Evolutionary conservation across 2,888 invertebrate species (phyloP).

Genomic region (Anthophora plumipes): DNA sequence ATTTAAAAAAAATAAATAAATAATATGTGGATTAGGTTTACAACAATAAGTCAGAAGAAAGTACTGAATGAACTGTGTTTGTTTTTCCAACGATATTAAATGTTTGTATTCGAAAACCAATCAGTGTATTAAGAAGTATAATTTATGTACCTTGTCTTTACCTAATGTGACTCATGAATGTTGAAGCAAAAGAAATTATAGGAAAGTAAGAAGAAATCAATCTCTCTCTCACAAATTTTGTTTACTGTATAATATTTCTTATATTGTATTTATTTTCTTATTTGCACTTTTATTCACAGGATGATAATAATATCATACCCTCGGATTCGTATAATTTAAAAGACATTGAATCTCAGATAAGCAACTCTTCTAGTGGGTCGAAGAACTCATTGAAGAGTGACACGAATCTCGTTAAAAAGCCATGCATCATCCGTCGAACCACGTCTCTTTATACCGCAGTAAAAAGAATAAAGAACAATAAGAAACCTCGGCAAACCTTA

Average conservation of each 20-base stretch:
- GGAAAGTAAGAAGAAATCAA: slow-evolving; percentile 29
- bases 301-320: slow-evolving; percentile 61
- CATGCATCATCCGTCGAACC: slow-evolving; percentile 74
- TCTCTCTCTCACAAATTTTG: slow-evolving; percentile 55
- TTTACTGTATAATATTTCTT: neutral
- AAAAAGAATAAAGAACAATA: slow-evolving; percentile 77
- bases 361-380: slow-evolving; percentile 47
- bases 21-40: neutral
- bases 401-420: slow-evolving; percentile 68
- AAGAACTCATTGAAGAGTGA: slow-evolving; percentile 69
- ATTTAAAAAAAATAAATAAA: neutral
- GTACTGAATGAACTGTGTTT: slow-evolving; percentile 13
- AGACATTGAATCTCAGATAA: slow-evolving; percentile 68
- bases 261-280: slow-evolving; percentile 17
- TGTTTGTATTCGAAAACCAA: neutral
- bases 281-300: slow-evolving; percentile 74
- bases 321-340: slow-evolving; percentile 71
- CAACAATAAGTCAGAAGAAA: neutral
- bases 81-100: neutral
- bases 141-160: neutral
- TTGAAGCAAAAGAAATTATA: neutral
- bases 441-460: slow-evolving; percentile 76
- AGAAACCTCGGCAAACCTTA: slow-evolving; percentile 72
- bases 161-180: neutral
- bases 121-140: slow-evolving; percentile 6